phyloP scores from a whole-genome alignment of 2,888 invertebrate species.

The Cephus spinipes region DNA sequence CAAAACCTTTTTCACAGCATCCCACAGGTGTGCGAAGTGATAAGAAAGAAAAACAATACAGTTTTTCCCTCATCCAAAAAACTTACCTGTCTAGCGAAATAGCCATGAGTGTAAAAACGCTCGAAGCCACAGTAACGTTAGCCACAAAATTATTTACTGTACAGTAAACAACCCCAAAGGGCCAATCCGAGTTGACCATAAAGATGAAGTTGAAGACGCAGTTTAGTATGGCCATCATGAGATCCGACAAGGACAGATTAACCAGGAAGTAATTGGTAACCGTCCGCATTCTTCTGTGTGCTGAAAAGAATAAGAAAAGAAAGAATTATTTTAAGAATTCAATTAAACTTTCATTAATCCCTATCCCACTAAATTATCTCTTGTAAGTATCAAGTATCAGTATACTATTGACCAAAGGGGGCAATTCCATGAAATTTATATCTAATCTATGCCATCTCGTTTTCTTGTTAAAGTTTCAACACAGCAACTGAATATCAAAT shows the following conservation, averaged over 20 bases:
- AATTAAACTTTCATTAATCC: neutral
- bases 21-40: too few relatives aligned
- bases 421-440: neutral
- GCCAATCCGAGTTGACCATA: slow-evolving; percentile 91
- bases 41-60: neutral
- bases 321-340: neutral
- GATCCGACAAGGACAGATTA: slow-evolving; percentile 88
- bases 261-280: slow-evolving; percentile 94
- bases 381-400: neutral
- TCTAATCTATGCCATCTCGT: neutral
- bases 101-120: slow-evolving; percentile 93
- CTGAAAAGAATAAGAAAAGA: slow-evolving; percentile 67
- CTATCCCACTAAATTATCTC: neutral
- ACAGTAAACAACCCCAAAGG: slow-evolving; percentile 89
- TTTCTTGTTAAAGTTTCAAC: neutral
- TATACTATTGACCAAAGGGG: neutral
- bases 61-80: neutral
- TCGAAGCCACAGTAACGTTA: slow-evolving; percentile 90
- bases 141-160: slow-evolving; percentile 92
- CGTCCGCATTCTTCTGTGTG: slow-evolving; percentile 86
- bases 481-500: neutral
- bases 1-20: neutral
- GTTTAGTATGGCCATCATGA: slow-evolving; percentile 88
- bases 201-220: slow-evolving; percentile 92
- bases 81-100: slow-evolving; percentile 93